These are phyloP conservation scores for Teleogryllus oceanicus DNA, from an alignment of 2,888 invertebrate genomes.

Conservation along the genomic window DNA sequence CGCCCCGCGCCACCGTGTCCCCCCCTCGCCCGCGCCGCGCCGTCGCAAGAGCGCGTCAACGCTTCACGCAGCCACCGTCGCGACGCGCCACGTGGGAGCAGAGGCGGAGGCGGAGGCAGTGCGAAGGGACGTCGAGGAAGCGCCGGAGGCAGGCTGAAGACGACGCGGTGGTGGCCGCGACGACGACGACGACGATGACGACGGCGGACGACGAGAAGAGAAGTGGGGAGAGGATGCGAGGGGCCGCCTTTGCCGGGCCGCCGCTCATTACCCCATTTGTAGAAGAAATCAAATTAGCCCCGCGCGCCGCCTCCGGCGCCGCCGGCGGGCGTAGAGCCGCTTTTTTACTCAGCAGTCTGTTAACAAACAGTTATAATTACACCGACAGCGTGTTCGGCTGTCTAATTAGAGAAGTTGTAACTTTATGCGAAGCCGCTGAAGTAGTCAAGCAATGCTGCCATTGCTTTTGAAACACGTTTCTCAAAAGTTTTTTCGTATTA, in stretches of 20 bases:
- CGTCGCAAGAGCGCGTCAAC: no score
- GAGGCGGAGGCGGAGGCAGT: no score
- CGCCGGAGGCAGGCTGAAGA: no score
- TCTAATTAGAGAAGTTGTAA: constrained; percentile 18
- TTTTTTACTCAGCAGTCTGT: constrained; percentile 10
- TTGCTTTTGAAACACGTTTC: constrained; percentile 3
- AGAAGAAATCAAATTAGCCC: constrained; percentile 18
- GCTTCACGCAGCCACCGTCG: no score
- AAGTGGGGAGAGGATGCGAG: no score
- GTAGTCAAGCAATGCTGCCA: constrained; percentile 18
- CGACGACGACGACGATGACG: no score
- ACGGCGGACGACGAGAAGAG: no score
- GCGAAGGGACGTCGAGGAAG: no score
- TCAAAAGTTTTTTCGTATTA: constrained; percentile 2
- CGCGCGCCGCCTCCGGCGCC: not conserved
- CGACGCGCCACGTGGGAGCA: no score
- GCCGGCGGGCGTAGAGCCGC: not conserved
- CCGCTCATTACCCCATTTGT: constrained; percentile 18
- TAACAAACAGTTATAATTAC: constrained; percentile 18
- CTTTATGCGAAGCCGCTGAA: not conserved
- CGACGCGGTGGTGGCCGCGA: no score
- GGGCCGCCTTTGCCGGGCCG: not conserved
- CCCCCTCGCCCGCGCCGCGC: no score
- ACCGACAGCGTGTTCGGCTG: constrained; percentile 18
- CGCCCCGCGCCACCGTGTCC: no score